Base-by-base conservation (phyloP, 2,113 vertebrate species). In the Atrichornis clamosus region DNA sequence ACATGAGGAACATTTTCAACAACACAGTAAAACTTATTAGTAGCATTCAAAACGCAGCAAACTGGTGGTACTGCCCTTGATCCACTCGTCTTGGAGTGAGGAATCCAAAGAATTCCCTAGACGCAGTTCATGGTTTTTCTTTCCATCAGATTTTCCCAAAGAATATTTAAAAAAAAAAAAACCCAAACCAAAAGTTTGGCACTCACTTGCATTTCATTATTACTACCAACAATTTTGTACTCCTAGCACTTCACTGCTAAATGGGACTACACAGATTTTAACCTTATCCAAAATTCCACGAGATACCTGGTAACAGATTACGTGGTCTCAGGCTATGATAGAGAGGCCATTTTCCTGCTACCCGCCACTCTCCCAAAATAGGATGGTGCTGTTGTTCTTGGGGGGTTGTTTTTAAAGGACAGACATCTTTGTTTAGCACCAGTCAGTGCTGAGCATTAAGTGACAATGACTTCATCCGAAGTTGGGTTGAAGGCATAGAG, bases 161-260 rank as follows among this genome's bases (percentile, higher is more conserved):
- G 3, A 42, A 9, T 35, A 39, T 23, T 50, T 12, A 0, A 8
- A 52, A 26, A n/a, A 53, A 27, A 3, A 1, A 3, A 5, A 8
- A 8, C 22, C 13, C 44, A 52, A 69, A n/a, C 23, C 23, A 69
- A 8, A 20, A n/a, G 19, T 46, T 23, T 39, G 74, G 30, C 8
- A 7, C 8, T 46, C 33, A 37, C 14, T 52, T 15, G 3, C 18
- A 39, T n/a, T 53, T 37, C 32, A 41, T 20, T 39, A 33, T 28
- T 46, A 19, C 47, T 53, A 28, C 13, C 23, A 60, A 3, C 18
- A 33, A 4, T 15, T 19, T 11, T 50, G 33, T 23, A 16, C 12
- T 62, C 47, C 33, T 5, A 46, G 28, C 12, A 20, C 28, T 46
- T 13, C 15, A 16, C 8, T 60, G 18, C 22, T 52, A 46, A 52